Conservation (phyloP, 2,888 invertebrate species). For the Biston betularia region DNA sequence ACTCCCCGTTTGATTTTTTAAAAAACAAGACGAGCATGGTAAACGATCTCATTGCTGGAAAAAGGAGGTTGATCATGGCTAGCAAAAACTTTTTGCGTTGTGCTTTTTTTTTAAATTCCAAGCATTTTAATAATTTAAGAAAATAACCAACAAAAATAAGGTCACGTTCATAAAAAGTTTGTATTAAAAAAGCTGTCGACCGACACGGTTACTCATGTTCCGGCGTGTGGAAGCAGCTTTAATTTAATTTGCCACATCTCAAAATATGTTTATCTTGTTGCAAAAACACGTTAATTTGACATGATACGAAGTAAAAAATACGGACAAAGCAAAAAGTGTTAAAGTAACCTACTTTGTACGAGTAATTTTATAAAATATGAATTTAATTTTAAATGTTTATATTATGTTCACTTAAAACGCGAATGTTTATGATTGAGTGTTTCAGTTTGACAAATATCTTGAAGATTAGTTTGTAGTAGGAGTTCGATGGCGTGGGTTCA, state of each 20-base stretch:
- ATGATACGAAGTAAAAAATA: constrained; percentile 38
- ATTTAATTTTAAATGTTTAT: too few species aligned
- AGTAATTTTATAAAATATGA: too few species aligned
- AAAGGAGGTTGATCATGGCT: not conserved
- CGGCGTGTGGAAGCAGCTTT: constrained; percentile 33
- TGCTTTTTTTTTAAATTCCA: not conserved
- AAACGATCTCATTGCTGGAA: not conserved
- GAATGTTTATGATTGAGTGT: too few species aligned
- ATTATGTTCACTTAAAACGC: too few species aligned
- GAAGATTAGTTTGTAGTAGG: too few species aligned
- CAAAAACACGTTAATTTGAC: constrained; percentile 43
- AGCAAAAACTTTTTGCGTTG: not conserved
- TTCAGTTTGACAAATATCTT: too few species aligned
- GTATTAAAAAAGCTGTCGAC: constrained; percentile 23
- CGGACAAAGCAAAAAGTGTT: constrained; percentile 1
- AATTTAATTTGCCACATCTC: constrained; percentile 42
- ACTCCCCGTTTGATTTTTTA: too few species aligned
- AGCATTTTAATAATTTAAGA: not conserved
- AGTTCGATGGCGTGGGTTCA: too few species aligned
- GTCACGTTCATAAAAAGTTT: constrained; percentile 21
- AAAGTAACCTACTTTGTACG: constrained; percentile 1
- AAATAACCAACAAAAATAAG: constrained; percentile 17
- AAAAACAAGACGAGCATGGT: not conserved
- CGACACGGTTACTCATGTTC: constrained; percentile 16
- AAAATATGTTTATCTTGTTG: constrained; percentile 27